Conservation (phyloP, 2,113 vertebrate species). For the Rostratula benghalensis region DNA sequence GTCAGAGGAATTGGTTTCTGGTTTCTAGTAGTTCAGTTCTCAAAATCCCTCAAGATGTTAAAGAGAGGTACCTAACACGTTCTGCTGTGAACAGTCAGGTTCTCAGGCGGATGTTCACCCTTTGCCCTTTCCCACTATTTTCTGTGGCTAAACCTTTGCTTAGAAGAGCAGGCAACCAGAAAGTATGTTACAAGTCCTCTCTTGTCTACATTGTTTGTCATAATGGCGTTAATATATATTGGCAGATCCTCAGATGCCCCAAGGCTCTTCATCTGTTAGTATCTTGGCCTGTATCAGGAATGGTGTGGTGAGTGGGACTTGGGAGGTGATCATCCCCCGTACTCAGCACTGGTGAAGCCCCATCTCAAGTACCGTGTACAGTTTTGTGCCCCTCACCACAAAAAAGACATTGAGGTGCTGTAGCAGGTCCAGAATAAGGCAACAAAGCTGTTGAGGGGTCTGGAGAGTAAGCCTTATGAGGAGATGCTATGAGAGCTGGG, state of each 20-base stretch:
- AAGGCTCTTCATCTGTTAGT: background rate
- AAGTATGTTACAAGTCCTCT: background rate
- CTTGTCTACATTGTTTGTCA: background rate
- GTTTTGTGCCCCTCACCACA: too few species aligned
- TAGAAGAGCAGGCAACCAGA: background rate
- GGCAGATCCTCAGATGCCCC: background rate
- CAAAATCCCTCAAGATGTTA: background rate
- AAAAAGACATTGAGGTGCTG: too few species aligned
- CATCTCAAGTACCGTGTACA: too few species aligned
- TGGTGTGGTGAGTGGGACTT: too few species aligned
- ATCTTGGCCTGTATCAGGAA: too few species aligned
- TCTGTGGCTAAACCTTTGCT: background rate
- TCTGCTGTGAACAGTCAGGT: background rate
- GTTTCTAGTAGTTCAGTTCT: background rate
- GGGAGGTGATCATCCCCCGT: too few species aligned
- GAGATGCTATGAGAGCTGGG: too few species aligned
- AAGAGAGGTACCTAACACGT: background rate
- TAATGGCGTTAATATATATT: background rate
- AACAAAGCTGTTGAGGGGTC: too few species aligned
- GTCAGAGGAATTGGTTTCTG: background rate
- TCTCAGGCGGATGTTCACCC: background rate
- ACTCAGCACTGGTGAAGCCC: too few species aligned
- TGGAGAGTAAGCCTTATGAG: too few species aligned
- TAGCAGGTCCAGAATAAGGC: too few species aligned
- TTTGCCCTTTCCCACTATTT: background rate